Evolutionary conservation across 2,797 vertebrate genomes (phyloP).

Genomic region (Falco biarmicus): DNA sequence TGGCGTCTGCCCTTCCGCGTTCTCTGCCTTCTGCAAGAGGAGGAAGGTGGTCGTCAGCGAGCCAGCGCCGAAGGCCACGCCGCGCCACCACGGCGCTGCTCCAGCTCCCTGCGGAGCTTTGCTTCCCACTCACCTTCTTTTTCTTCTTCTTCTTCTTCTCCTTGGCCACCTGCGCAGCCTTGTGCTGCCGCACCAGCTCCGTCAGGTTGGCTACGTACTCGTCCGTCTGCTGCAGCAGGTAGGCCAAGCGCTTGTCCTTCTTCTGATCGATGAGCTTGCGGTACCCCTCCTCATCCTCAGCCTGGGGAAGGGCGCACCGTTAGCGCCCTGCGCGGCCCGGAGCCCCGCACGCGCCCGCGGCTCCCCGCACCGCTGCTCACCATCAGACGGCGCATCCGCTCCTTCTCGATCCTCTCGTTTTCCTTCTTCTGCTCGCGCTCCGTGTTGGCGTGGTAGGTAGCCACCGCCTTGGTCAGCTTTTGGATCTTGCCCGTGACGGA

Average conservation of each 20-base stretch:
- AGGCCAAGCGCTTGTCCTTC: constrained; percentile 97
- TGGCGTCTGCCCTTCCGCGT: constrained; percentile 81
- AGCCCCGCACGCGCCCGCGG: too few species aligned
- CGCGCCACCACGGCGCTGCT: not conserved
- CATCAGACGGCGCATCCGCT: constrained; percentile 96
- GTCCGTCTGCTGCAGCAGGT: constrained; percentile 94
- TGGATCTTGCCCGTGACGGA: constrained; percentile 95
- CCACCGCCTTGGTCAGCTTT: constrained; percentile 94
- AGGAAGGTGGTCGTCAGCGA: not conserved
- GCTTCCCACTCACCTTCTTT: constrained; percentile 80
- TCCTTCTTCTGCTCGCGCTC: constrained; percentile 98
- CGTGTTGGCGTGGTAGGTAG: constrained; percentile 96
- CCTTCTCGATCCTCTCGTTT: constrained; percentile 96
- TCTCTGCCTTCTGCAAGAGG: constrained; percentile 86
- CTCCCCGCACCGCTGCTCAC: constrained; percentile 59
- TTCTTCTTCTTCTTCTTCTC: constrained; percentile 98
- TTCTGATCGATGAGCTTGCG: constrained; percentile 97
- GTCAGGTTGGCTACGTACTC: constrained; percentile 97
- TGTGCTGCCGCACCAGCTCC: constrained; percentile 93
- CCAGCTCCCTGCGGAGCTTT: fast-evolving
- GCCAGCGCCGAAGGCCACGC: not conserved
- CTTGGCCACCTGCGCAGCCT: constrained; percentile 93
- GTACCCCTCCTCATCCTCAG: constrained; percentile 96
- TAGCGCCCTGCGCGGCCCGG: not conserved
- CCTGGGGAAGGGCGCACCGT: constrained; percentile 68